Evolutionary conservation across 2,888 invertebrate genomes (phyloP), one percentile per base, ranked within the genome.

Genomic region (Ethmia dodecea): DNA sequence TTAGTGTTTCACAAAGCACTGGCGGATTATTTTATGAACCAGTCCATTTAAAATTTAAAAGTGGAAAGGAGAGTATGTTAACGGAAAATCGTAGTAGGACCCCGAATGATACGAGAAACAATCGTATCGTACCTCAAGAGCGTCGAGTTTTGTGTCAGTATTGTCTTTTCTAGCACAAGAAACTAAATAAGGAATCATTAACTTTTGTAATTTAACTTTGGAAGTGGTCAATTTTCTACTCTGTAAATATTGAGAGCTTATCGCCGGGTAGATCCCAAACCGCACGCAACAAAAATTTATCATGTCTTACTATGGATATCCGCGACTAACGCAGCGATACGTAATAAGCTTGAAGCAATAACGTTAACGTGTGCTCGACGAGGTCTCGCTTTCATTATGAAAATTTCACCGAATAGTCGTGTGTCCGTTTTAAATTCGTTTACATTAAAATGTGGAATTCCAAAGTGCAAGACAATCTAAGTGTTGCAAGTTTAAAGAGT

Each of bases 201-300:
- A 33, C 20, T 70, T 81, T 83, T 84, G 76, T 83, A 80, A 72
- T 75, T 74, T 75, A 76, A 72, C 71, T 76, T 76, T 79, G 76
- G 72, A 80, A 77, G 75, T 79, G 79, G 80, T 83, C 77, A 83
- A 83, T 86, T 84, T 81, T 81, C 75, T 84, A 84, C 75, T 79
- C 69, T 84, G 83, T 83, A 84, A 75, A 84, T 86, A 83, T 69
- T 71, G 78, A 78, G 80, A 79, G 86, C 86, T 86, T 84, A 77
- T 66, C 68, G 83, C 79, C 77, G 79, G 80, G 79, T 74, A 73
- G 69, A 71, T 67, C 76, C 75, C 79, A 69, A 26, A 61, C 60
- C 64, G 81, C 84, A 80, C 79, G 65, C 73, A 67, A 77, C 80
- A 72, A 74, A 68, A 60, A 60, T 66, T 68, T 69, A 68, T 70